Evolutionary conservation across 2,797 vertebrate species (phyloP).

Genomic region (Acipenser ruthenus): DNA sequence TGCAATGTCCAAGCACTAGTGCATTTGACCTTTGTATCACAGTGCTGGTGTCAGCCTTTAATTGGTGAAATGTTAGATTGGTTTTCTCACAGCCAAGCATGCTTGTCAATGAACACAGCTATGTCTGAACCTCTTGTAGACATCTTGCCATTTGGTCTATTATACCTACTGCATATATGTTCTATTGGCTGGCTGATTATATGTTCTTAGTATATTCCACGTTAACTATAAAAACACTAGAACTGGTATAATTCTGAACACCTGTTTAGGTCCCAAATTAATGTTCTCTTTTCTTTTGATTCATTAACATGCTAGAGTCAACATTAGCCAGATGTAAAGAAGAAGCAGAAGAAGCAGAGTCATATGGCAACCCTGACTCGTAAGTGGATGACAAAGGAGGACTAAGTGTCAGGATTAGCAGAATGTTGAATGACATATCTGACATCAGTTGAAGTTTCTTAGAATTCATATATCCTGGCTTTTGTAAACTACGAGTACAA

Average conservation of each 20-base stretch:
- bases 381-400: conserved; percentile 7
- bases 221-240: too few relatives aligned
- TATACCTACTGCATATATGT: too few relatives aligned
- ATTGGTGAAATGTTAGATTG: neutral
- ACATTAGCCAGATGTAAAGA: neutral
- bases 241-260: too few relatives aligned
- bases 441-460: neutral
- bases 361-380: neutral
- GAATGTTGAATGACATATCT: neutral
- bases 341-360: neutral
- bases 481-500: neutral
- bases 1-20: neutral
- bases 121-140: neutral
- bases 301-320: neutral
- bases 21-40: neutral
- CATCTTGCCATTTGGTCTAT: too few relatives aligned
- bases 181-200: too few relatives aligned
- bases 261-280: neutral
- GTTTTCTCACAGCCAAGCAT: neutral
- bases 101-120: neutral
- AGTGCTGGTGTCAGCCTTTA: conserved; percentile 2
- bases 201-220: too few relatives aligned
- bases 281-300: neutral
- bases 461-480: neutral
- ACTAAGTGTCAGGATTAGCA: conserved; percentile 29